Conservation (phyloP, 2,888 invertebrate species). For the Nymphalis urticae region DNA sequence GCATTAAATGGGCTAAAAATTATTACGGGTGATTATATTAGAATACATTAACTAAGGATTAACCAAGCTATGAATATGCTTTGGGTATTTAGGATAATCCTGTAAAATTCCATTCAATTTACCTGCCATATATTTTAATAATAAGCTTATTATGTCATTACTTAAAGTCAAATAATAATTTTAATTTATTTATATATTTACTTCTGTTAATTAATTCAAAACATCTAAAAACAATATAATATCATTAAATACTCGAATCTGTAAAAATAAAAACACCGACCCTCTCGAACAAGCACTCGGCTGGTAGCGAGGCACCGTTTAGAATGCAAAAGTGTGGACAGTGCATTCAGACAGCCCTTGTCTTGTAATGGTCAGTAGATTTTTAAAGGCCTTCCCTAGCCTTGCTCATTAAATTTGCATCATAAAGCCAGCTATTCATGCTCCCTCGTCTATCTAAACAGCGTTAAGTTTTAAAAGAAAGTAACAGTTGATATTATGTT, state of each 20-base stretch:
- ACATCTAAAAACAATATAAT: background rate
- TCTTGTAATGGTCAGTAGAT: conserved; percentile 71
- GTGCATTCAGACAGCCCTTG: conserved; percentile 63
- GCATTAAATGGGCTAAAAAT: background rate
- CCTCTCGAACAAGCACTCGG: conserved; percentile 17
- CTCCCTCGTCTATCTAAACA: conserved; percentile 55
- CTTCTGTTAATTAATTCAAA: background rate
- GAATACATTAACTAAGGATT: background rate
- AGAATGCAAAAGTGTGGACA: conserved; percentile 50
- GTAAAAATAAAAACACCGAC: conserved; percentile 15
- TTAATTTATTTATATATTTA: background rate
- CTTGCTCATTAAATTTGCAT: conserved; percentile 74
- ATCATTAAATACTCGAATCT: background rate
- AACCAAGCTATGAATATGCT: background rate
- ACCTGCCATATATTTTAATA: background rate
- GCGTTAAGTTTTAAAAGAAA: conserved; percentile 34
- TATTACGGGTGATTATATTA: background rate
- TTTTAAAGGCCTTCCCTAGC: conserved; percentile 56
- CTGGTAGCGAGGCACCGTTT: conserved; percentile 30
- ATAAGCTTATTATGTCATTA: background rate
- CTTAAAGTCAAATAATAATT: background rate
- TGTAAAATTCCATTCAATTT: background rate
- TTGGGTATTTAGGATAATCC: background rate
- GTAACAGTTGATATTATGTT: conserved; percentile 34
- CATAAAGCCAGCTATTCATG: conserved; percentile 62